A percentile compares a stretch with the other conserved stretches of the same genome.
Evolutionary conservation across 2,888 invertebrate species (phyloP).

Genomic region (Tethea ocularis): DNA sequence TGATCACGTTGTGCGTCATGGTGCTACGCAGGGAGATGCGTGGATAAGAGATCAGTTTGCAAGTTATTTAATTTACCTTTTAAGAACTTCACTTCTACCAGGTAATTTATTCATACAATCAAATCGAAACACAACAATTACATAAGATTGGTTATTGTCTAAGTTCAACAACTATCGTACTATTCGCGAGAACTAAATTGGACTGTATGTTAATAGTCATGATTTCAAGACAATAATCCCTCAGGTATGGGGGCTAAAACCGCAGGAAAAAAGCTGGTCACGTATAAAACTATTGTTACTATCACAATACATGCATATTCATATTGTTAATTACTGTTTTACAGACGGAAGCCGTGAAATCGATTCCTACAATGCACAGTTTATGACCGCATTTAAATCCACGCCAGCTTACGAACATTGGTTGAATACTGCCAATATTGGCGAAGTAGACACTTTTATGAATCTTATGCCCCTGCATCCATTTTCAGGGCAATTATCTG

Average conservation of each 20-base stretch:
- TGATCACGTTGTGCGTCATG: conserved; percentile 93
- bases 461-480: conserved; percentile 93
- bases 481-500: conserved; percentile 96
- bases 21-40: conserved; percentile 93
- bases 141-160: too few species aligned
- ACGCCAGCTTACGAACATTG: conserved; percentile 96
- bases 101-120: conserved; percentile 66
- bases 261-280: too few species aligned
- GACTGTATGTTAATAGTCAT: too few species aligned
- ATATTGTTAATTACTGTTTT: too few species aligned
- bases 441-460: conserved; percentile 86
- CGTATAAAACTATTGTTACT: neutral
- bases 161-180: neutral
- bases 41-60: conserved; percentile 98
- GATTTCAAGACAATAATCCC: too few species aligned
- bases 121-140: too few species aligned
- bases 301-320: too few species aligned
- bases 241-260: too few species aligned
- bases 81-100: conserved; percentile 90
- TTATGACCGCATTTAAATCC: conserved; percentile 92
- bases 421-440: conserved; percentile 85
- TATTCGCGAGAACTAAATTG: conserved; percentile 3
- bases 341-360: conserved; percentile 91
- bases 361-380: conserved; percentile 94
- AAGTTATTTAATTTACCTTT: conserved; percentile 91